These are phyloP conservation scores for Cistogaster globosa DNA, from an alignment of 2,888 invertebrate species.

Conservation along the genomic window DNA sequence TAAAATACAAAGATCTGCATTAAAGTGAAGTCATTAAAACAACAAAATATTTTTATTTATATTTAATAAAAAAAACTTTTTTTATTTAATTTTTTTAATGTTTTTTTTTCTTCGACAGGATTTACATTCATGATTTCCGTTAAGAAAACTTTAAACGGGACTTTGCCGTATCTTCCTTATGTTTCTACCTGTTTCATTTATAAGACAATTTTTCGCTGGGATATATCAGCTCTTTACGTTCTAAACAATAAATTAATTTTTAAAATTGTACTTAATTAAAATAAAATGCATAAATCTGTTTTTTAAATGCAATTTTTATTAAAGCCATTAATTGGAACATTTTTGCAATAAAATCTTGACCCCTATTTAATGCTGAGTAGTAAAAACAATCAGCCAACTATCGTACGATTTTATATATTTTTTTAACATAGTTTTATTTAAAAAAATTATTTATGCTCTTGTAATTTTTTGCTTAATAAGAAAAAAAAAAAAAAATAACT, in stretches of 20 bases:
- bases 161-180: too few species aligned
- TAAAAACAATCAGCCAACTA: slow-evolving; percentile 21
- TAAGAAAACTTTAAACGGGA: too few species aligned
- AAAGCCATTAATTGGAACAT: slow-evolving; percentile 4
- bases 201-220: too few species aligned
- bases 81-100: too few species aligned
- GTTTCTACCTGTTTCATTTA: too few species aligned
- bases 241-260: neutral
- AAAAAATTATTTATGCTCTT: too few species aligned
- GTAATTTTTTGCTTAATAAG: neutral
- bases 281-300: slow-evolving; percentile 2
- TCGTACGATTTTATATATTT: slow-evolving; percentile 28
- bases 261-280: slow-evolving; percentile 21
- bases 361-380: slow-evolving; percentile 58
- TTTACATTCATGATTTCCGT: too few species aligned
- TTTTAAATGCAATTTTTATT: neutral
- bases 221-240: neutral
- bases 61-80: too few species aligned
- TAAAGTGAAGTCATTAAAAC: too few species aligned
- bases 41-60: too few species aligned
- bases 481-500: neutral
- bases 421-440: neutral
- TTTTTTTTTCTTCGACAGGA: too few species aligned
- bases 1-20: too few species aligned
- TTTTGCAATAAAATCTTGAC: slow-evolving; percentile 54